Base-by-base conservation (phyloP, 2,888 invertebrate species). In the Hydrotaea diabolus region DNA sequence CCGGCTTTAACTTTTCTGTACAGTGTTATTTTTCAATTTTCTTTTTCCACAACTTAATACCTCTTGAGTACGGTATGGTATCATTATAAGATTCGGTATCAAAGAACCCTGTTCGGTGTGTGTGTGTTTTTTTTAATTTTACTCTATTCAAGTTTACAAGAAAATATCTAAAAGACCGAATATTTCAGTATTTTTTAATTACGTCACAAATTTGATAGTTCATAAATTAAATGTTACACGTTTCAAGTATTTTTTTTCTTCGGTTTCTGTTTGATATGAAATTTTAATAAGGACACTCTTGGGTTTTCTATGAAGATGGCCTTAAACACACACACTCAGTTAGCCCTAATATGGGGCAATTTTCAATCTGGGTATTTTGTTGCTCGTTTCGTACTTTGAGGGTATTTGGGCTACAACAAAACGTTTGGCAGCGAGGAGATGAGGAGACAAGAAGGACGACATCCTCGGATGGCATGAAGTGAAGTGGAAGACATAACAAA, bases 361-460 rank as follows among this genome's bases (percentile, higher is more conserved):
- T 36, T 64, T 36, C 5, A 64, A 17, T 55, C 19, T 19, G 53
- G 31, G 31, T 53, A 36, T 62, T 31, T 36, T 36, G 36, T 2
- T 15, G 1, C 26, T 26, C 59, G 39, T 39, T 43, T 39, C 64
- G 17, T n/a, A 9, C n/a, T 39, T 9, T 39, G 17, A 39, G 36
- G 17, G 39, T 39, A 66, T 66, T 66, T 8, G 15, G 66, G 26
- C 17, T 66, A 19, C 43, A 43, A 43, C n/a, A n/a, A 64, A 66
- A 66, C 39, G 21, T 39, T 66, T 36, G 36, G 8, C 31, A 31
- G n/a, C n/a, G n/a, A n/a, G n/a, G n/a, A n/a, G n/a, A n/a, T n/a
- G n/a, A n/a, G n/a, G 36, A 36, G 19, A 0, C 36, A 64, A 64
- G 36, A 64, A 7, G 8, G 64, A 13, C 64, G 17, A 64, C 17